Conservation (phyloP, 2,113 vertebrate species). For the Terrapene triunguis region DNA sequence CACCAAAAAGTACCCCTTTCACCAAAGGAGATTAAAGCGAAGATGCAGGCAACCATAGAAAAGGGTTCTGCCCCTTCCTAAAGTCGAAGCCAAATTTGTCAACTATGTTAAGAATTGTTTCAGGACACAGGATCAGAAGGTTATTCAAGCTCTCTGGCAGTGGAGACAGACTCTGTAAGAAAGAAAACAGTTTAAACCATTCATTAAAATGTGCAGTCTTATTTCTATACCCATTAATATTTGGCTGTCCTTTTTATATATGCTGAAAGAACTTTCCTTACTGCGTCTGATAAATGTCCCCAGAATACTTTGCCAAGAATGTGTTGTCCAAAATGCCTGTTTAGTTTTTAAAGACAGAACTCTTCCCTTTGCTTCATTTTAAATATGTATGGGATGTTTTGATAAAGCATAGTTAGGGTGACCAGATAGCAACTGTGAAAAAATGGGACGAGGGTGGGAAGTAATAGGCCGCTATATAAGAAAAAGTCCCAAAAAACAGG, state of each 20-base stretch:
- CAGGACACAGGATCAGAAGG: conserved; percentile 90
- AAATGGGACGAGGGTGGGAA: too few relatives aligned
- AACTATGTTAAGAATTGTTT: conserved; percentile 93
- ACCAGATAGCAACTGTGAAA: too few relatives aligned
- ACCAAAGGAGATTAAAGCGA: conserved; percentile 88
- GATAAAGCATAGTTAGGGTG: conserved; percentile 67
- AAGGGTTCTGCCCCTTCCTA: conserved; percentile 91
- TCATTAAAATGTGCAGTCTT: conserved; percentile 81
- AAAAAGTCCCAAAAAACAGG: too few relatives aligned
- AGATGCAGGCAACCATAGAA: conserved; percentile 87
- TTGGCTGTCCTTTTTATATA: conserved; percentile 85
- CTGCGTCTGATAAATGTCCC: conserved; percentile 84
- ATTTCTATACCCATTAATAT: conserved; percentile 84
- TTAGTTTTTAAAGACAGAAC: conserved; percentile 80
- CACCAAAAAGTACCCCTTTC: conserved; percentile 84
- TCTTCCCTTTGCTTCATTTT: conserved; percentile 82
- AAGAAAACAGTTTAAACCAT: conserved; percentile 78
- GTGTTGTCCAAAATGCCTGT: conserved; percentile 86
- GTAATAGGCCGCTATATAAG: too few relatives aligned
- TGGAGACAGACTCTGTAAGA: conserved; percentile 87
- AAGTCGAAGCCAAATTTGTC: conserved; percentile 90
- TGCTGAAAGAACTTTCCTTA: conserved; percentile 82
- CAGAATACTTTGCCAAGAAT: conserved; percentile 84
- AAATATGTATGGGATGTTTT: conserved; percentile 87
- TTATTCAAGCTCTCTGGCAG: conserved; percentile 88